Conservation (phyloP, 2,888 invertebrate species). For the Callosobruchus maculatus region DNA sequence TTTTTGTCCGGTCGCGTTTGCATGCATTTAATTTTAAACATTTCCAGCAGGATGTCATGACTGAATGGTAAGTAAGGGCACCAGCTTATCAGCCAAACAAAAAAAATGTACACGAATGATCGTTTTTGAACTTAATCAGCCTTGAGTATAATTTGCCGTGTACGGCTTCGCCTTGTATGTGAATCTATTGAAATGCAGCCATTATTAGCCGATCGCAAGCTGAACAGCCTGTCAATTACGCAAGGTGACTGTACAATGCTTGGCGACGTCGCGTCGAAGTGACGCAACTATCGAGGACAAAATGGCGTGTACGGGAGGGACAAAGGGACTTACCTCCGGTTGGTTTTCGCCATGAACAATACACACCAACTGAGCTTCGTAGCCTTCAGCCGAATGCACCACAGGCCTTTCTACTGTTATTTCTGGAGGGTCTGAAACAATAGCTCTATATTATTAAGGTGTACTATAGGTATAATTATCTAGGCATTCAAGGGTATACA, state of each 20-base stretch:
- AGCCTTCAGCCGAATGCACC: constrained; percentile 65
- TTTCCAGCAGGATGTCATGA: no score
- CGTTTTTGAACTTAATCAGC: no score
- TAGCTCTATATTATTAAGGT: constrained; percentile 7
- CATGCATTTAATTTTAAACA: no score
- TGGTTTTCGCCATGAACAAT: constrained; percentile 66
- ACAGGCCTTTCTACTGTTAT: constrained; percentile 60
- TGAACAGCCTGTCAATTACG: background rate
- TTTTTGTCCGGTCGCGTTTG: no score
- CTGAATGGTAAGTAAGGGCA: no score
- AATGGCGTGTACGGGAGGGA: background rate
- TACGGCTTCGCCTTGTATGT: background rate
- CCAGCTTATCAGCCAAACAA: no score
- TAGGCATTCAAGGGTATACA: no score
- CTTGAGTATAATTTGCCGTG: background rate
- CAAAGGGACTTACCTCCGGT: constrained; percentile 56
- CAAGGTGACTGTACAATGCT: background rate
- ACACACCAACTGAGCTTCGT: constrained; percentile 65
- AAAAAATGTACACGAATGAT: no score
- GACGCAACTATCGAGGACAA: background rate
- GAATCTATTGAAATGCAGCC: background rate
- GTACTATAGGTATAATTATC: background rate
- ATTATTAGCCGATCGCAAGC: background rate
- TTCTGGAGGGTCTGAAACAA: constrained; percentile 57
- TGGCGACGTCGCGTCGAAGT: background rate